These are phyloP conservation scores for Sarcophaga subvicina DNA, from an alignment of 2,888 invertebrate species.

Conservation along the genomic window DNA sequence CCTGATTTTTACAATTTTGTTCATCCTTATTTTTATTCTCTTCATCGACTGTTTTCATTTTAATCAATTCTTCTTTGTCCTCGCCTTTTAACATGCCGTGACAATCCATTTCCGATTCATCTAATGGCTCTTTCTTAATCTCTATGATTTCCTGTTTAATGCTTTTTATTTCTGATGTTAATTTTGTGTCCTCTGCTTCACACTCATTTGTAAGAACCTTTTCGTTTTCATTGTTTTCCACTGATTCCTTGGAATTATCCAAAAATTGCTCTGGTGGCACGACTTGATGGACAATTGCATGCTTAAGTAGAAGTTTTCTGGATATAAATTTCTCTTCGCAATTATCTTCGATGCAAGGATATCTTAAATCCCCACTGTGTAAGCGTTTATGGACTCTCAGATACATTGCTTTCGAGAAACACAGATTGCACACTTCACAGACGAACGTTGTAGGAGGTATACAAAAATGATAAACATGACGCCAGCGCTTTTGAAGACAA, in stretches of 20 bases:
- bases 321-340: conserved; percentile 92
- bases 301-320: conserved; percentile 89
- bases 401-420: conserved; percentile 89
- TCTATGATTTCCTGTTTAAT: conserved; percentile 48
- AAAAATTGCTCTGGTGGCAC: conserved; percentile 33
- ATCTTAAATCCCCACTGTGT: conserved; percentile 88
- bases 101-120: conserved; percentile 52
- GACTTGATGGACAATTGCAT: conserved; percentile 84
- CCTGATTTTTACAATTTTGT: conserved; percentile 28
- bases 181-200: conserved; percentile 13
- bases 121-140: conserved; percentile 55
- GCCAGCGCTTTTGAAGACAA: conserved; percentile 95
- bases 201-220: not conserved
- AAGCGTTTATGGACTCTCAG: conserved; percentile 92
- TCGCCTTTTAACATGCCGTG: conserved; percentile 22
- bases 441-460: conserved; percentile 89
- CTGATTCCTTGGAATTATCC: conserved; percentile 5
- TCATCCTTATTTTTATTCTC: conserved; percentile 34
- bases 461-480: conserved; percentile 95
- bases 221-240: conserved; percentile 42
- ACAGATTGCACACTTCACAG: conserved; percentile 91
- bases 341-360: conserved; percentile 87
- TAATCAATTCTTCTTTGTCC: not conserved
- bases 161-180: not conserved
- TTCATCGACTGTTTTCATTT: conserved; percentile 30